phyloP scores from a whole-genome alignment of 2,113 vertebrate species.

The Columbina picui region DNA sequence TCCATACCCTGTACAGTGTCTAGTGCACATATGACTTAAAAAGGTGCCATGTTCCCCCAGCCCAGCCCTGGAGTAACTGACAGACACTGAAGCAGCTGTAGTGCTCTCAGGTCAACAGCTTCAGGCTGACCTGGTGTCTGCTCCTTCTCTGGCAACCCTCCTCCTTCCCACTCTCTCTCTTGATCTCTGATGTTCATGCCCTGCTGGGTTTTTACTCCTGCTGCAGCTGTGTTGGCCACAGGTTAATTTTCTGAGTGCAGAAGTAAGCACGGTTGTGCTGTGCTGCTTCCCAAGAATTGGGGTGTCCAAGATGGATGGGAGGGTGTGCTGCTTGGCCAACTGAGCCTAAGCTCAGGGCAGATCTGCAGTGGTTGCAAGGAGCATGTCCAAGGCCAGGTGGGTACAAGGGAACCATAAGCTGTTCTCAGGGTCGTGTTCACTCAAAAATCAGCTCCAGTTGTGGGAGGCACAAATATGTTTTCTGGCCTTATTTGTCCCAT shows the following conservation, averaged over 20 bases:
- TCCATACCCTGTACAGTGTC: neutral
- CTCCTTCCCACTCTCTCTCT: neutral
- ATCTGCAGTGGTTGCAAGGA: neutral
- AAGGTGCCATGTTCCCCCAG: neutral
- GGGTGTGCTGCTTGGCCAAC: neutral
- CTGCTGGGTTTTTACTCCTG: neutral
- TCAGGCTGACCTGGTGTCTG: neutral
- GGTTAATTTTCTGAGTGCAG: neutral
- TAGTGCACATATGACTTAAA: neutral
- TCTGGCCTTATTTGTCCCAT: neutral
- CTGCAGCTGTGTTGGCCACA: neutral
- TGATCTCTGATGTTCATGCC: neutral
- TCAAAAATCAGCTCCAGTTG: neutral
- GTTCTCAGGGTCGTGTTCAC: neutral
- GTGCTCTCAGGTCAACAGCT: neutral
- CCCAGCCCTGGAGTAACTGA: neutral
- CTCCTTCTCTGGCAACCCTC: neutral
- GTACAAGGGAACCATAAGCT: neutral
- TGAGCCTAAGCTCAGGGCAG: neutral
- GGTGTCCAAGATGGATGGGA: fast-evolving
- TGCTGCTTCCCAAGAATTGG: neutral
- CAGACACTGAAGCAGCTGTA: neutral
- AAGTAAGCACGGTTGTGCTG: neutral
- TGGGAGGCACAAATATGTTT: neutral
- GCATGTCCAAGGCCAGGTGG: neutral